Conservation (phyloP, 30 jellyfish, hydroid and myxozoan species). For the Cassiopea andromeda region DNA sequence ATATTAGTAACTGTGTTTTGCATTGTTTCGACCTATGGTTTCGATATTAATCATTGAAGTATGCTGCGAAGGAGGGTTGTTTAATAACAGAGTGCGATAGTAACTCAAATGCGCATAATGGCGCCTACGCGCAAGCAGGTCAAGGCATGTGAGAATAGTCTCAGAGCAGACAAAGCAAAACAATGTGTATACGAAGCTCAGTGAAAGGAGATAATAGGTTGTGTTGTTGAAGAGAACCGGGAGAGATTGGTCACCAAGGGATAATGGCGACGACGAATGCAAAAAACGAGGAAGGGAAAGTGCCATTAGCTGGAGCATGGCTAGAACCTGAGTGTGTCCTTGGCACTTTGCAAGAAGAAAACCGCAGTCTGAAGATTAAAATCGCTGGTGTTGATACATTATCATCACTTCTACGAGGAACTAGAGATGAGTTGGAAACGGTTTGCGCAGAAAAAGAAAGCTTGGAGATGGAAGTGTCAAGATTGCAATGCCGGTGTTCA, state of each 20-base stretch:
- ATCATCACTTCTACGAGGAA: slow-evolving; percentile 67
- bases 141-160: too few species aligned
- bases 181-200: neutral
- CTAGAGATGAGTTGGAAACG: slow-evolving; percentile 68
- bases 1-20: too few species aligned
- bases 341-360: slow-evolving; percentile 54
- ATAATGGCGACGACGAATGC: slow-evolving; percentile 4
- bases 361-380: slow-evolving; percentile 68
- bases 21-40: too few species aligned
- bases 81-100: too few species aligned
- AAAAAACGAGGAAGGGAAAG: neutral
- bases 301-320: neutral
- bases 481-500: slow-evolving; percentile 61
- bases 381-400: slow-evolving; percentile 77
- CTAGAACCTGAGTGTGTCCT: neutral
- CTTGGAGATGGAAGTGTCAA: slow-evolving; percentile 59
- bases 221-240: neutral
- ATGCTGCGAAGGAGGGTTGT: neutral
- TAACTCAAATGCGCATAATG: neutral
- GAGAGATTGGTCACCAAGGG: neutral
- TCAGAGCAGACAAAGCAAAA: neutral
- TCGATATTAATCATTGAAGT: too few species aligned
- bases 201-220: neutral
- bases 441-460: slow-evolving; percentile 64
- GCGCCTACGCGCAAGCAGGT: neutral